Percentiles rank a stretch among this genome's conserved stretches.
Conservation (phyloP, 2,797 vertebrate species). For the Miichthys miiuy region DNA sequence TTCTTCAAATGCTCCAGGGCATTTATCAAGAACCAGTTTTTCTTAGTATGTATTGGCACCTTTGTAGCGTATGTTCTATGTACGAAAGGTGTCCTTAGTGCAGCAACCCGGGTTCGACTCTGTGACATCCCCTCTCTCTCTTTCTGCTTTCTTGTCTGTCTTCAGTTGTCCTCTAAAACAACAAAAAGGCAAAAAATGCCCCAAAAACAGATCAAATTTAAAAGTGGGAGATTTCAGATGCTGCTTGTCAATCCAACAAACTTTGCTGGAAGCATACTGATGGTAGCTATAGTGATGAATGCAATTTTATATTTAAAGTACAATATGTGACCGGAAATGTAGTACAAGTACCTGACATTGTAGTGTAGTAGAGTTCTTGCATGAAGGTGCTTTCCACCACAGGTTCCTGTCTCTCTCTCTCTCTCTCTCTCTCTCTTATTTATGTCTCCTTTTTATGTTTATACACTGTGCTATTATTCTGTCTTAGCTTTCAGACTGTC, state of each 20-base stretch:
- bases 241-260: background rate
- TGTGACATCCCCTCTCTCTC: too few species aligned
- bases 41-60: too few species aligned
- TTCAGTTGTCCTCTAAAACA: too few species aligned
- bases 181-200: too few species aligned
- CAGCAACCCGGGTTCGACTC: too few species aligned
- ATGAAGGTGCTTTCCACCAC: background rate
- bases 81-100: too few species aligned
- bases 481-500: constrained; percentile 43
- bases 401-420: background rate
- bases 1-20: too few species aligned
- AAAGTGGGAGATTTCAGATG: background rate
- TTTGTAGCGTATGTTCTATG: too few species aligned
- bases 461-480: constrained; percentile 47
- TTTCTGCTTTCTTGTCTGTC: too few species aligned
- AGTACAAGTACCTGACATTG: background rate
- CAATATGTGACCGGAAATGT: background rate
- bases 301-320: background rate
- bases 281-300: too few species aligned
- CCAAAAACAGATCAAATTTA: background rate
- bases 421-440: background rate
- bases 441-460: constrained; percentile 24
- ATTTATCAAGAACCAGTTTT: too few species aligned
- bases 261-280: background rate
- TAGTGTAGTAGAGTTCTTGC: background rate